Evolutionary conservation across 92 coral and sea anemone species (phyloP), one percentile per base, ranked within the genome.

Genomic region (Scolanthus callimorphus): DNA sequence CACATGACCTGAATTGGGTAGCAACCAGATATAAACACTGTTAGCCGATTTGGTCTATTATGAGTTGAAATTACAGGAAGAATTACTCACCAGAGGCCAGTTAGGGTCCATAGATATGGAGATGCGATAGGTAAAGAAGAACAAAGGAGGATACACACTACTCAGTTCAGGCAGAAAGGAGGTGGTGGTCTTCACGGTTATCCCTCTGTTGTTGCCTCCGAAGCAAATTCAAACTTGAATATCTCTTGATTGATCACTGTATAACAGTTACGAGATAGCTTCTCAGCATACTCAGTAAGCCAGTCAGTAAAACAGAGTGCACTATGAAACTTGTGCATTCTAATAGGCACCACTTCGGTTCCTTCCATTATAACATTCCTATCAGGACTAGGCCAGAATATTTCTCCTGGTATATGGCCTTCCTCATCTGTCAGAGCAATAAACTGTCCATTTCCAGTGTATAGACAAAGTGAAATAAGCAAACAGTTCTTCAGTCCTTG

Each of bases 121-220:
- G 38, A 94, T 88, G 65, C 99, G 85, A 56, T 94, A 94, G 4
- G 99, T 89, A 68, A 94, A 94, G 66, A 94, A 89, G 76, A 88
- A 94, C 22, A 75, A 53, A 1, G 99, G 99, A 1, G 99, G 99
- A 63, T 88, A 81, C 11, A 94, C 82, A 55, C 80, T 77, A 73
- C 99, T 94, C 1, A 77, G 82, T 39, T 94, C 99, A 1, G 99
- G 99, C 2, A 94, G 65, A 65, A 94, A 94, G 29, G 96, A 90
- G 19, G 96, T 89, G 0, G 94, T 74, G 11, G 99, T 89, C 31
- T 69, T 80, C 43, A 94, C 92, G 3, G 81, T 77, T 11, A 94
- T 84, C 85, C 96, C 10, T 81, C 55, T 41, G 90, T 85, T 1
- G 84, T 73, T 15, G 70, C 67, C 11, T 57, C 34, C 17, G 82